Evolutionary conservation across 1,140 invertebrate genomes (phyloP).

Genomic region (Neodiprion pinetum): DNA sequence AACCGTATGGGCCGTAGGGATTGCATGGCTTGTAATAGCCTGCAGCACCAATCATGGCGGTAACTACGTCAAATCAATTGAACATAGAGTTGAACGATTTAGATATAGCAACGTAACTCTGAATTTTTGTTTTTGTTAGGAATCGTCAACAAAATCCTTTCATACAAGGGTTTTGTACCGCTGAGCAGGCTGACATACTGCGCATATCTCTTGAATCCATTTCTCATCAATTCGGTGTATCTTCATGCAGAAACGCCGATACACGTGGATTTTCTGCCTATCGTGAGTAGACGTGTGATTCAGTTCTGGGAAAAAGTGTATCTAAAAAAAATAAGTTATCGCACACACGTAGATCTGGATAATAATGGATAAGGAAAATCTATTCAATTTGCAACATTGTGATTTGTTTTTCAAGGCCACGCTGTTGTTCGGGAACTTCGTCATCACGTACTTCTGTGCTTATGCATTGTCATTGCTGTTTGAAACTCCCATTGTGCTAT

Average conservation of each 20-base stretch:
- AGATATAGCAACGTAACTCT: neutral
- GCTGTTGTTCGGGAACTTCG: constrained; percentile 35
- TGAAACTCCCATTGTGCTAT: constrained; percentile 48
- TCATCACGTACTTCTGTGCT: constrained; percentile 41
- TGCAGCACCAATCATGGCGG: constrained; percentile 59
- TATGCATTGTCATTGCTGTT: constrained; percentile 43
- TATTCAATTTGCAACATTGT: neutral
- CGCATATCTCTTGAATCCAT: constrained; percentile 63
- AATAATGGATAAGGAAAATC: neutral
- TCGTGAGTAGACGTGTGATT: constrained; percentile 41
- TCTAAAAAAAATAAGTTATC: constrained; percentile 4
- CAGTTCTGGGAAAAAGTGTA: neutral
- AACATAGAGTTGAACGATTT: constrained; percentile 5
- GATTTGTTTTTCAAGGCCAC: constrained; percentile 35
- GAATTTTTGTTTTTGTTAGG: constrained; percentile 40
- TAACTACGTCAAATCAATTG: constrained; percentile 29
- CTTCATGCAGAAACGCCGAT: constrained; percentile 33
- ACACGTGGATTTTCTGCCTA: constrained; percentile 44
- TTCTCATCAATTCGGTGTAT: constrained; percentile 50
- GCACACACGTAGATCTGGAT: constrained; percentile 21
- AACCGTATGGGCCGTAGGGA: constrained; percentile 60
- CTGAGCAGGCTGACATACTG: constrained; percentile 61
- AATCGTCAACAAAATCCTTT: constrained; percentile 56
- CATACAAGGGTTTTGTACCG: constrained; percentile 57
- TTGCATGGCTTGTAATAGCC: constrained; percentile 62